Base-by-base conservation (phyloP, 2,888 invertebrate species). In the Pilophorus perplexus region DNA sequence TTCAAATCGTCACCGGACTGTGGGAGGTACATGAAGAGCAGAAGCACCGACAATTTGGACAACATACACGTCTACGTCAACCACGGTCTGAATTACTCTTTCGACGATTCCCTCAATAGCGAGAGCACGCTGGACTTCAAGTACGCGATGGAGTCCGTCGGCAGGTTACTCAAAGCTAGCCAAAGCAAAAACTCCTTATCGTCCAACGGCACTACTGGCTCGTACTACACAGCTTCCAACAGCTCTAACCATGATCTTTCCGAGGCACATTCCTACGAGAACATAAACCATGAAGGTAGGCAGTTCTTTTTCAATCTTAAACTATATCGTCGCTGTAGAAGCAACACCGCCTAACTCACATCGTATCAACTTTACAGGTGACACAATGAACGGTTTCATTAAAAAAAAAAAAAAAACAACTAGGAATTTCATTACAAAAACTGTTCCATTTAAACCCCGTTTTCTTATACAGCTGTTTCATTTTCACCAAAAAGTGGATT, bases 31-130 rank as follows among this genome's bases (percentile, higher is more conserved):
- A 50, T 52, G 38, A 64, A 52, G 38, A 64, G 64, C 16, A 38
- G 23, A 23, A 64, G 64, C 52, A 38, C 64, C 1, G 52, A 52
- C 27, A 14, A 64, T 20, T 23, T 64, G 18, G 64, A 64, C 18
- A 37, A 64, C n/a, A 27, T 64, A 5, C 60, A 60, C 52, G 62
- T 52, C 5, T 68, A 68, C 50, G 62, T 66, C 12, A 68, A 68
- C 33, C 68, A 66, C 38, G 68, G 62, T 4, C 22, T 68, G 37
- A 66, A 66, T 22, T 65, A 25, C 40, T 68, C 66, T 27, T 37
- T 60, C 14, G 68, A 68, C 52, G 66, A 66, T 27, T 38, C 27
- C 14, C 5, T 10, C 2, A 28, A 33, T 28, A 37, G 33, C 5
- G 48, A 68, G 18, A 40, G 44, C 33, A 38, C 40, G 22, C 54